Percentiles rank a stretch among this genome's conserved stretches.
Evolutionary conservation across 2,888 invertebrate species (phyloP).

Genomic region (Orchesellides sinensis): DNA sequence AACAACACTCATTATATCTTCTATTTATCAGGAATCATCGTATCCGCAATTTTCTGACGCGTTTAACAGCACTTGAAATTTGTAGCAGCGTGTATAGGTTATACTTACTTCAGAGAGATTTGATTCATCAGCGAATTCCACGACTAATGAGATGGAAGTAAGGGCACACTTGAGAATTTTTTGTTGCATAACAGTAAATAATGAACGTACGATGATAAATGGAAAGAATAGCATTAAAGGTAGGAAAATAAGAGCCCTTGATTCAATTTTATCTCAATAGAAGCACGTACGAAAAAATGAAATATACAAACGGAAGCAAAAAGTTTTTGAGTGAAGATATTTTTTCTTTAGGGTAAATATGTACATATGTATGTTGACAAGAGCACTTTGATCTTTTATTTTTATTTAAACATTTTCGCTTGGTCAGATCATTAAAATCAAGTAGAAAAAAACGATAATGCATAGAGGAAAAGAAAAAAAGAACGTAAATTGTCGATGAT

Average conservation of each 20-base stretch:
- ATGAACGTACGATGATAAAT: slow-evolving; percentile 19
- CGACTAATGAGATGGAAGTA: slow-evolving; percentile 53
- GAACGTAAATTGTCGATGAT: slow-evolving; percentile 15
- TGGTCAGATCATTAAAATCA: slow-evolving; percentile 62
- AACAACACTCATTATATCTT: not conserved
- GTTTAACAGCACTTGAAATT: not conserved
- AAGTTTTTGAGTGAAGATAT: not conserved
- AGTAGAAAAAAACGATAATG: slow-evolving; percentile 17
- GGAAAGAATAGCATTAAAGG: not conserved
- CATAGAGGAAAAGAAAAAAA: not conserved
- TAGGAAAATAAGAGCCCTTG: slow-evolving; percentile 15
- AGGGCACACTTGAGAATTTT: slow-evolving; percentile 49
- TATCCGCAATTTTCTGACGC: not conserved
- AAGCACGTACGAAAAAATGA: not conserved
- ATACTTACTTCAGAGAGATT: not conserved
- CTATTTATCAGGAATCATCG: not conserved
- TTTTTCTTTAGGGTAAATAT: slow-evolving; percentile 32
- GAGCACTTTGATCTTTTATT: slow-evolving; percentile 17
- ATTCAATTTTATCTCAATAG: not conserved
- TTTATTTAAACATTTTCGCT: slow-evolving; percentile 60
- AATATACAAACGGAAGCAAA: not conserved
- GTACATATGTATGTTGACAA: too few species aligned
- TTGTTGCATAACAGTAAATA: slow-evolving; percentile 23
- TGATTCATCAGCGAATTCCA: slow-evolving; percentile 21
- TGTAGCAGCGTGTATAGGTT: not conserved